Percentiles rank a stretch among this genome's conserved stretches.
Conservation (phyloP, 2,113 vertebrate species). For the Poicephalus meyeri region DNA sequence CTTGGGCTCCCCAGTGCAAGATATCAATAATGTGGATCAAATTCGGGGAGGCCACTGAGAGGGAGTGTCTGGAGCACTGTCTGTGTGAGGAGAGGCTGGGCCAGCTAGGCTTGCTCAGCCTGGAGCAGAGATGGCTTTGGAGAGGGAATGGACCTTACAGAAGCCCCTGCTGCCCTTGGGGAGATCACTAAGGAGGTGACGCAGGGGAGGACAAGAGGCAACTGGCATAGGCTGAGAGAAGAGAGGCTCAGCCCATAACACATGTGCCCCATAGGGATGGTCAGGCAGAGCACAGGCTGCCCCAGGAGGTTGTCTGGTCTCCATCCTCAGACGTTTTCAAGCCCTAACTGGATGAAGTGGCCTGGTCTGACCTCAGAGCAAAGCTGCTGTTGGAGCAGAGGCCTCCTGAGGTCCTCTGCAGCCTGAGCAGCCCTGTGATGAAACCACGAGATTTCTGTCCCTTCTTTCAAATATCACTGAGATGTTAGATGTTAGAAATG, state of each 20-base stretch:
- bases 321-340: neutral
- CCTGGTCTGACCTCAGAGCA: neutral
- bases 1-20: neutral
- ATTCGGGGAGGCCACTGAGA: neutral
- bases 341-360: neutral
- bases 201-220: neutral
- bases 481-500: neutral
- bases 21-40: neutral
- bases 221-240: neutral
- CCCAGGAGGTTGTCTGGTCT: neutral
- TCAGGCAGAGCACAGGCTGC: neutral
- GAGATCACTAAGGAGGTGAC: neutral
- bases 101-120: neutral
- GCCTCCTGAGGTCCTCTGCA: neutral
- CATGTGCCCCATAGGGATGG: fast-evolving
- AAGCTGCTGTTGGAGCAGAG: neutral
- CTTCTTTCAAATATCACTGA: neutral
- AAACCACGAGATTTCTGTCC: neutral
- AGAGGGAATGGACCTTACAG: neutral
- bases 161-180: neutral
- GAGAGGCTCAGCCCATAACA: neutral
- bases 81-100: neutral
- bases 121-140: neutral
- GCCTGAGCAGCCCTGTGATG: neutral
- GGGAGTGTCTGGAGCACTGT: neutral